Evolutionary conservation across 2,113 vertebrate genomes (phyloP).

Genomic region (Anarrhichthys ocellatus): DNA sequence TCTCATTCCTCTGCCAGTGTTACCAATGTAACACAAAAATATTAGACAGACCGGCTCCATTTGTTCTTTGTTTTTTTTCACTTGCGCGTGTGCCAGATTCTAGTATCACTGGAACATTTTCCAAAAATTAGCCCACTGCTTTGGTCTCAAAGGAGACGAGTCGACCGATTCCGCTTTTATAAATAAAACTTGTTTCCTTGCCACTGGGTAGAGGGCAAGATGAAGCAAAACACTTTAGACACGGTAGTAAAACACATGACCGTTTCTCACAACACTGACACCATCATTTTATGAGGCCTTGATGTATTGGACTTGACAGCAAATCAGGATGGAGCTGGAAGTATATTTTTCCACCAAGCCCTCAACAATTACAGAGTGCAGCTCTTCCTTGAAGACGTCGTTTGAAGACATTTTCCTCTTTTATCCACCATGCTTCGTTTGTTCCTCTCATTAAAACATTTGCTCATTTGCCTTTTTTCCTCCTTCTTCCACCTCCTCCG

Average conservation of each 20-base stretch:
- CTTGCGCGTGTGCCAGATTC: neutral
- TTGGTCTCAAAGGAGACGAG: slow-evolving; percentile 20
- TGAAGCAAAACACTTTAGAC: slow-evolving; percentile 53
- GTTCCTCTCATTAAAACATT: slow-evolving; percentile 16
- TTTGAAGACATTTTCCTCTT: slow-evolving; percentile 38
- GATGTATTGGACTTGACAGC: slow-evolving; percentile 68
- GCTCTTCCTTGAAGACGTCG: slow-evolving; percentile 40
- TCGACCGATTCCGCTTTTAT: slow-evolving; percentile 7
- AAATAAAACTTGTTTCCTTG: slow-evolving; percentile 43
- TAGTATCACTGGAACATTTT: slow-evolving; percentile 9
- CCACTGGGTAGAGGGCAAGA: slow-evolving; percentile 39
- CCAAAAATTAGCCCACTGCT: slow-evolving; percentile 4
- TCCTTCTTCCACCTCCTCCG: neutral
- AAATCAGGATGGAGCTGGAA: slow-evolving; percentile 67
- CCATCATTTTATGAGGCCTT: slow-evolving; percentile 55
- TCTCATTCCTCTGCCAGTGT: slow-evolving; percentile 26
- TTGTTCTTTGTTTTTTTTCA: slow-evolving; percentile 7
- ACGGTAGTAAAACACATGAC: slow-evolving; percentile 35
- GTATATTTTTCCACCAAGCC: slow-evolving; percentile 48
- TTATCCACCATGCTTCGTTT: slow-evolving; percentile 5
- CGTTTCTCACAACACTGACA: slow-evolving; percentile 52
- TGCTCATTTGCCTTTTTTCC: neutral
- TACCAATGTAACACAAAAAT: slow-evolving; percentile 1
- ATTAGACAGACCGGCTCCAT: slow-evolving; percentile 7
- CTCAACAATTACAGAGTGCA: slow-evolving; percentile 35